Evolutionary conservation across 2,888 invertebrate genomes (phyloP), one percentile per base, ranked within the genome.

Genomic region (Nymphalis c-album): DNA sequence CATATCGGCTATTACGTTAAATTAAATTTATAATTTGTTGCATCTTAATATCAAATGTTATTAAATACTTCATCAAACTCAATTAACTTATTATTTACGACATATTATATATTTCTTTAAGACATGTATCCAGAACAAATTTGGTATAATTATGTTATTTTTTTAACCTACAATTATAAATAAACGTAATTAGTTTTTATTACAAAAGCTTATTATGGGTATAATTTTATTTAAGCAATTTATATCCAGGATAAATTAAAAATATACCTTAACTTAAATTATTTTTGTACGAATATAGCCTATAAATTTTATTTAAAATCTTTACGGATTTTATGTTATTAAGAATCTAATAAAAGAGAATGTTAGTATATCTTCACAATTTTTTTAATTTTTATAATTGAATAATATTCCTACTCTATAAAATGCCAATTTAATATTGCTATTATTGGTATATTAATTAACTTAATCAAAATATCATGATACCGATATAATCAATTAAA

Each of bases 1-100:
- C 51, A 51, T 64, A 46, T 46, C 63, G 69, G 69, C 51, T 47
- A 46, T 58, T 69, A 62, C 59, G 17, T 63, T 55, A 17, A 45
- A 60, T 45, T 55, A 40, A 63, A 69, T 13, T 63, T 48, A 69
- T 69, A 47, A 69, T 65, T 69, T 63, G 59, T 51, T 35, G 46
- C 51, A 45, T 46, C 60, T 31, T 59, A 60, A 46, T 60, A 51
- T 53, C 22, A 40, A 31, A 55, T 31, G 53, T 55, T 31, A 31
- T 35, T 57, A 40, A 35, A 35, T 35, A n/a, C 40, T 40, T 57
- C 35, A 18, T 57, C 57, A 18, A 40, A 31, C 5, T n/a, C 13
- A 60, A 60, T 53, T 60, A 51, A 60, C 47, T 48, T 60, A 59
- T 66, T 60, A 66, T 63, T 63, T 63, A 45, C 17, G 40, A 60